Evolutionary conservation across 2,113 vertebrate genomes (phyloP).

Genomic region (Neogobius melanostomus): DNA sequence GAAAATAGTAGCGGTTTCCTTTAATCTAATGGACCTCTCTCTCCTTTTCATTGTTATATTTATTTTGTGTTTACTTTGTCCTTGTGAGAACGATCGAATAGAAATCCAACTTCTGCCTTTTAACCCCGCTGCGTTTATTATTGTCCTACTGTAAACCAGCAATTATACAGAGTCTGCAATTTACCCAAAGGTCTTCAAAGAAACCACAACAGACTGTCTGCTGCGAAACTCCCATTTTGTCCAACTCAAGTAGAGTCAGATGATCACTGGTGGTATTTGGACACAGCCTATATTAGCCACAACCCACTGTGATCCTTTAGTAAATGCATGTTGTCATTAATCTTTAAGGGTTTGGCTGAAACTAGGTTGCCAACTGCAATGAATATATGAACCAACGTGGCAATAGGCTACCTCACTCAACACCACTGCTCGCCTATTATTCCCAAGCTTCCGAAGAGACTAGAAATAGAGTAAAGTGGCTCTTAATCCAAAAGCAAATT

Average conservation of each 20-base stretch:
- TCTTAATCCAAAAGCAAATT: too few species aligned
- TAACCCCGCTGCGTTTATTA: not conserved
- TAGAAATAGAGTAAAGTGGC: too few species aligned
- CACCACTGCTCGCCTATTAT: not conserved
- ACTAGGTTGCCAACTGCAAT: not conserved
- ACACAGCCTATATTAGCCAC: not conserved
- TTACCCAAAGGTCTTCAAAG: not conserved
- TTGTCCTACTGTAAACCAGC: not conserved
- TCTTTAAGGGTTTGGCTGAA: not conserved
- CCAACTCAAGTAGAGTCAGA: not conserved
- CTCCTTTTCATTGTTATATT: too few species aligned
- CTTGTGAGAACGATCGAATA: too few species aligned
- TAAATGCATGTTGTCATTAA: not conserved
- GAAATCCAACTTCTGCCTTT: not conserved
- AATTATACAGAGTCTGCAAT: slow-evolving; percentile 1
- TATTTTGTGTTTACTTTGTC: too few species aligned
- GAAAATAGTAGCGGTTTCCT: too few species aligned
- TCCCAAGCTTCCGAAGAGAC: slow-evolving; percentile 13
- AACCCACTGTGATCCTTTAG: not conserved
- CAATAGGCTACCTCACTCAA: not conserved
- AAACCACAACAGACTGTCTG: not conserved
- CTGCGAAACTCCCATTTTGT: not conserved
- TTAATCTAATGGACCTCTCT: too few species aligned
- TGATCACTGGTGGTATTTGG: too few species aligned
- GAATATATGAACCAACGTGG: not conserved